Percentiles rank a stretch among this genome's conserved stretches.
phyloP scores from a whole-genome alignment of 1,140 invertebrate species.

The Saccostrea echinata region DNA sequence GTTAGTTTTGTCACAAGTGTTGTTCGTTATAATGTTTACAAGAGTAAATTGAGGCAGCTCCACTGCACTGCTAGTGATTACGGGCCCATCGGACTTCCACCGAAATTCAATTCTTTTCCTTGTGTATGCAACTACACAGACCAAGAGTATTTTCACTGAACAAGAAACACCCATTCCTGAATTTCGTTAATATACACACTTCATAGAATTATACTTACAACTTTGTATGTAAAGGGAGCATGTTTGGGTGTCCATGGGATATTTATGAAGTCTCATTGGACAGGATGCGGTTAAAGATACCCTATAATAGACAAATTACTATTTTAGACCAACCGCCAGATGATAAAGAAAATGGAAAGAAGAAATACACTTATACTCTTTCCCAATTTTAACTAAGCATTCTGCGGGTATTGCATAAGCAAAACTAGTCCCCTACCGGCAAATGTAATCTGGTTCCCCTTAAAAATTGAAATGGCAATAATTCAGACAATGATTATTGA shows the following conservation, averaged over 20 bases:
- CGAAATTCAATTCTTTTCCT: conserved; percentile 45
- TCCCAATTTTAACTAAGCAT: too few relatives aligned
- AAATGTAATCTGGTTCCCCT: too few relatives aligned
- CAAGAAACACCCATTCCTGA: too few relatives aligned
- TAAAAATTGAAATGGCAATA: too few relatives aligned
- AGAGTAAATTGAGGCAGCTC: conserved; percentile 53
- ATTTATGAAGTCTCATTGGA: conserved; percentile 73
- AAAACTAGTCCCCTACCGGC: too few relatives aligned
- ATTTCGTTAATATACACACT: too few relatives aligned
- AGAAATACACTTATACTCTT: too few relatives aligned
- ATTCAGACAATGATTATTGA: too few relatives aligned
- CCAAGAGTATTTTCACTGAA: too few relatives aligned
- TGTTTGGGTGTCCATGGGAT: conserved; percentile 74
- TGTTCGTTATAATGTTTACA: background rate
- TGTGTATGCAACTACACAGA: conserved; percentile 52
- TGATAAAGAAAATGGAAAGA: too few relatives aligned
- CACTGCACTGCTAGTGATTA: conserved; percentile 32
- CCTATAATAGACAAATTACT: conserved; percentile 46
- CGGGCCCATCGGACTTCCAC: conserved; percentile 43
- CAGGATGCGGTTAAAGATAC: conserved; percentile 68
- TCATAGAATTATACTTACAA: conserved; percentile 66
- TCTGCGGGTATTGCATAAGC: too few relatives aligned
- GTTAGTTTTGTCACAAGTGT: conserved; percentile 20
- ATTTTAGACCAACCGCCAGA: background rate
- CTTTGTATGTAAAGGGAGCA: conserved; percentile 71